Base-by-base conservation (phyloP, 1,140 invertebrate genomes). In the Drosophila teissieri region DNA sequence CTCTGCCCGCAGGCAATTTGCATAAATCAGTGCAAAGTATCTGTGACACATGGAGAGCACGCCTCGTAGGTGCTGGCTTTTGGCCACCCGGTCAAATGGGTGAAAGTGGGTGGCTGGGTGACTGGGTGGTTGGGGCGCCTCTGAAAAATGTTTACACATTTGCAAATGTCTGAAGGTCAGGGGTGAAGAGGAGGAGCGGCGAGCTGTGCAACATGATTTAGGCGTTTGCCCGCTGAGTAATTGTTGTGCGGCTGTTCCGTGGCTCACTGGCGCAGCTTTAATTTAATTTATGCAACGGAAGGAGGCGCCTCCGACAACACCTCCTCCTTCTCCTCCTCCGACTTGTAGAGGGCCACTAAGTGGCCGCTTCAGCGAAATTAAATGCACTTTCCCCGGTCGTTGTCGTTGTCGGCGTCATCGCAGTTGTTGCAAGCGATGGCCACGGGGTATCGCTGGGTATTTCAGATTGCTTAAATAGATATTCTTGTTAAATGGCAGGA, bases 81-180 rank as follows among this genome's bases (percentile, higher is more conserved):
- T 51, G 48, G 48, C 48, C 31, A 31, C 31, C 34, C 52, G 39
- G 57, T 39, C 48, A 45, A 44, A 19, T 54, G 49, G 17, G 27
- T 10, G 24, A n/a, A 48, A 5, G 17, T 14, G 45, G 45, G 39
- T 19, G 24, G 27, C 34, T 57, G 27, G 45, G 24, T 14, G 15
- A 17, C 24, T 57, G 36, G 40, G 27, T 27, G 53, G 58, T 39
- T 37, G 10, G 54, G 34, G 31, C 22, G 15, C 42, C 56, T 63
- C 56, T 81, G 84, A 88, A 89, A 88, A 88, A 88, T 88, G 83
- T 88, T 88, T 88, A 89, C 83, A 89, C 83, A 88, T 88, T 89
- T 88, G 84, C 84, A 89, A 88, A 72, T 73, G 83, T 83, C 83
- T 89, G 80, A 89, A 88, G 83, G 83, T 88, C 83, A 89, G 65